Percentiles rank a stretch among this genome's conserved stretches.
These are phyloP conservation scores for Arenicola marina DNA, from an alignment of 2,888 invertebrate species.

Conservation along the genomic window DNA sequence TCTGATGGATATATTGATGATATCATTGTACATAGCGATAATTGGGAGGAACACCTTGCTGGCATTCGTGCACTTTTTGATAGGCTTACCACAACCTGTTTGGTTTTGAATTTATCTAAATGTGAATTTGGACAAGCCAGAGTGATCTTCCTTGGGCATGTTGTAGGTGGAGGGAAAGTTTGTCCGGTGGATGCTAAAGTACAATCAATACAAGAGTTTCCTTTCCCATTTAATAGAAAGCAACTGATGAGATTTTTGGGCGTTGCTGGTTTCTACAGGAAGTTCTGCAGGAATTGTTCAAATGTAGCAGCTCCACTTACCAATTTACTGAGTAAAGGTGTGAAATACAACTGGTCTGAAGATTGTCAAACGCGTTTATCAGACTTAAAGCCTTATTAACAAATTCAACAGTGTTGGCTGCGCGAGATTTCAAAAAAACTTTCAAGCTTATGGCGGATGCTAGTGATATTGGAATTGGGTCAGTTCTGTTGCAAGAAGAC, in stretches of 20 bases:
- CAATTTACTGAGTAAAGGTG: background rate
- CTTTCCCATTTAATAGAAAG: conserved; percentile 1
- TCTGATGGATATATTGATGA: conserved; percentile 2
- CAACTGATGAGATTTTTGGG: conserved; percentile 17
- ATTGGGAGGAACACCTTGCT: background rate
- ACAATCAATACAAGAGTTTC: conserved; percentile 9
- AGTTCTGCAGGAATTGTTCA: background rate
- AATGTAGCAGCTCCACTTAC: background rate
- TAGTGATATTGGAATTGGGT: background rate
- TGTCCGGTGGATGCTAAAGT: conserved; percentile 15
- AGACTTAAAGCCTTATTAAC: background rate
- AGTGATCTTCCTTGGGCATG: conserved; percentile 33
- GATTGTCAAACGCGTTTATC: background rate
- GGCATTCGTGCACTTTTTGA: background rate
- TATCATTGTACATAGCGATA: no score
- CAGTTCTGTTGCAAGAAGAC: conserved; percentile 3
- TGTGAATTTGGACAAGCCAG: conserved; percentile 17
- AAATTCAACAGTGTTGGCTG: background rate
- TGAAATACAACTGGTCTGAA: background rate
- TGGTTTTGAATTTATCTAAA: conserved; percentile 13
- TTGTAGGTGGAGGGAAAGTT: conserved; percentile 17
- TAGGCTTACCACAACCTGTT: background rate
- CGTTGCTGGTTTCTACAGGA: conserved; percentile 4
- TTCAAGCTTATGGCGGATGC: background rate
- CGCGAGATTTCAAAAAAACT: background rate